These are phyloP conservation scores for Agelaius tricolor DNA, from an alignment of 2,113 vertebrate species.

Conservation along the genomic window DNA sequence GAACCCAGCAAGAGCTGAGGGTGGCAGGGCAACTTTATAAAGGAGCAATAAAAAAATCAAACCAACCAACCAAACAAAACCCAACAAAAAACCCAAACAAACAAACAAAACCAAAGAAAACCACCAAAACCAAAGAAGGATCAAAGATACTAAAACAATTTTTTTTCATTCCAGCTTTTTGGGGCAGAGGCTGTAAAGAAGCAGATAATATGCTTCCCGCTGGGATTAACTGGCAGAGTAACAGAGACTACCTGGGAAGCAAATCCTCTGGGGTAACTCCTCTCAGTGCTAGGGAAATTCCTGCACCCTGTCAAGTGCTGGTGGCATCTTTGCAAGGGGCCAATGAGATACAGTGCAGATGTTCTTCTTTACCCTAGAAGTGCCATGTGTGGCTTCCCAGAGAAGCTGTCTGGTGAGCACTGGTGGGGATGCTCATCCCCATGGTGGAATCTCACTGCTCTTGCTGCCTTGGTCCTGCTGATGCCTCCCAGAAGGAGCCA, in stretches of 20 bases:
- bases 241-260: neutral
- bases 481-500: neutral
- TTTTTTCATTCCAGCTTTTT: neutral
- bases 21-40: neutral
- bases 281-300: neutral
- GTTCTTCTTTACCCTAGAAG: neutral
- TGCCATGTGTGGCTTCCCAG: rapidly evolving
- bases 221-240: neutral
- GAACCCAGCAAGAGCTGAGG: neutral
- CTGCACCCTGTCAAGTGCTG: neutral
- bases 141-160: neutral
- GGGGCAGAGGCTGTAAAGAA: neutral
- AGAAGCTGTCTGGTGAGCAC: rapidly evolving
- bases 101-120: neutral
- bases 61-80: neutral
- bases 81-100: neutral
- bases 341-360: rapidly evolving
- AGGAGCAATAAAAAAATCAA: neutral
- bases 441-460: rapidly evolving
- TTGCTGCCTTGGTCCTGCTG: neutral
- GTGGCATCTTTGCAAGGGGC: neutral
- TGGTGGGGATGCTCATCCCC: neutral
- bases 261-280: neutral
- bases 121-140: neutral
- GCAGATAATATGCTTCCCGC: neutral